Percentiles rank a stretch among this genome's conserved stretches.
Evolutionary conservation across 2,888 invertebrate species (phyloP).

Genomic region (Tenthredo livida): DNA sequence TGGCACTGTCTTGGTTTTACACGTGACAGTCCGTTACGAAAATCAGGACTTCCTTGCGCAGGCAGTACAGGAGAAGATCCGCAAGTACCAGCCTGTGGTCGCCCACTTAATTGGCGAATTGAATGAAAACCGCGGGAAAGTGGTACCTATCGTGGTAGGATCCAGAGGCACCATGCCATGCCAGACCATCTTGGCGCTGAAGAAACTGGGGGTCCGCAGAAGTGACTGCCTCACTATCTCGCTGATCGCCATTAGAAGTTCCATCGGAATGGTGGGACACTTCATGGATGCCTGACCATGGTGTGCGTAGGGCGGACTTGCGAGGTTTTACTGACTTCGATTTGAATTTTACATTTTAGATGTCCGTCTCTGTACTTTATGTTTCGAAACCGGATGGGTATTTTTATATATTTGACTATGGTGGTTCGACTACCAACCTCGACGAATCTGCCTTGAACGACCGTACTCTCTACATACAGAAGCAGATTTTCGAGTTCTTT

Average conservation of each 20-base stretch:
- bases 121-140: constrained; percentile 55
- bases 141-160: constrained; percentile 71
- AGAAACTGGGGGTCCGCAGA: constrained; percentile 60
- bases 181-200: constrained; percentile 59
- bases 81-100: neutral
- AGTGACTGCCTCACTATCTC: constrained; percentile 62
- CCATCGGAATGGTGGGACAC: constrained; percentile 65
- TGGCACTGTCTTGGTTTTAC: constrained; percentile 64
- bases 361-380: neutral
- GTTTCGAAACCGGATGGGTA: neutral
- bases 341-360: too few relatives aligned
- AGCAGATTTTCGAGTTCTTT: too few relatives aligned
- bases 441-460: too few relatives aligned
- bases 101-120: neutral
- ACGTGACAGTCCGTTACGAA: constrained; percentile 66
- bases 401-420: too few relatives aligned
- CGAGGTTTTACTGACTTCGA: neutral
- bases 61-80: too few relatives aligned
- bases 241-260: constrained; percentile 66
- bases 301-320: neutral
- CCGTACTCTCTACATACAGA: too few relatives aligned
- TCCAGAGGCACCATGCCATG: constrained; percentile 70
- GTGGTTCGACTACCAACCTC: too few relatives aligned
- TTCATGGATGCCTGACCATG: constrained; percentile 62
- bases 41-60: constrained; percentile 56